Evolutionary conservation across 2,888 invertebrate species (phyloP), one percentile per base, ranked within the genome.

Genomic region (Euproctis similis): DNA sequence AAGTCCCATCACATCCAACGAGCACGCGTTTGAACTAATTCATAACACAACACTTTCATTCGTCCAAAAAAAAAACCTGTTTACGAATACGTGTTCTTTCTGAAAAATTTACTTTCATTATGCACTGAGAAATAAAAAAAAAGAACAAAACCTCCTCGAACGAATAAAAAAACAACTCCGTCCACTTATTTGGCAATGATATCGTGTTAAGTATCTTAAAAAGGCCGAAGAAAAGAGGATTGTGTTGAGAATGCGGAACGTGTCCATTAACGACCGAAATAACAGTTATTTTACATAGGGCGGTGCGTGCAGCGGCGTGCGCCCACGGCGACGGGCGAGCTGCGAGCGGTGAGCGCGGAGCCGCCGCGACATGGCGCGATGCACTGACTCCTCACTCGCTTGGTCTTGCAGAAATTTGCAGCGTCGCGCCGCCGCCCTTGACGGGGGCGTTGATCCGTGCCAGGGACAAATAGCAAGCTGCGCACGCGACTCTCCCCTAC

Each of bases 371-470:
- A 77, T 73, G 75, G 74, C 81, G 73, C 77, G 80, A 77, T 84
- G 82, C 82, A 82, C 80, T 81, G 81, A 76, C 65, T 73, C 67
- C 73, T 72, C 62, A n/a, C n/a, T 14, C 14, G 14, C 14, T 60
- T 70, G 73, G 77, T 77, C 80, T 82, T 82, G 82, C 82, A 82
- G 70, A 82, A 84, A 78, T 82, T 82, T 82, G 82, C 81, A 69
- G 63, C 81, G 81, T 77, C 80, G 64, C 81, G 81, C 76, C 80
- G 82, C 80, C 84, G 84, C 84, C 84, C 84, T 82, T 84, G 82
- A 81, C 82, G 78, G 80, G 84, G 84, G 78, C 84, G 82, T 82
- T 84, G 84, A 80, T 78, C 84, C 76, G 73, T 67, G 64, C 75
- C 82, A 82, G 84, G 82, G 81, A 82, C 82, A 80, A 68, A 69